Evolutionary conservation across 2,888 invertebrate genomes (phyloP), one percentile per base, ranked within the genome.

Genomic region (Drosophila multiciliata): DNA sequence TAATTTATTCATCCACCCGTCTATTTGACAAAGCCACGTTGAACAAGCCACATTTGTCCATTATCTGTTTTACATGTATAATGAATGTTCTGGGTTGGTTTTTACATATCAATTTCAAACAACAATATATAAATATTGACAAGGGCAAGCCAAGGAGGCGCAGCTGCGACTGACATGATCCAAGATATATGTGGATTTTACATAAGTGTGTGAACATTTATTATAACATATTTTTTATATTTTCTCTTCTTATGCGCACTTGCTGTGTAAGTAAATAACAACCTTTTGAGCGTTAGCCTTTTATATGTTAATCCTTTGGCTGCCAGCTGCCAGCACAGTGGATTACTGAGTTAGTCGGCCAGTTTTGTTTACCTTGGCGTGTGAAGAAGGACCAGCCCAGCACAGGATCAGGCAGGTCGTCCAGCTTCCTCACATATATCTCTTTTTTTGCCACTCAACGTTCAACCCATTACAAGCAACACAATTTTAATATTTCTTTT

Each of bases 41-140:
- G 17, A 33, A 40, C 49, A 60, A 59, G 50, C 36, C 50, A 54
- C 50, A 63, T 42, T 61, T 48, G 52, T 54, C 48, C 55, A 26
- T 23, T 49, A 23, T 54, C 55, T 61, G 63, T 38, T 23, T 35
- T 15, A 11, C 53, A 17, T 66, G 63, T 58, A 63, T 77, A 72
- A 77, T 81, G 77, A 65, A 78, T 77, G 68, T 66, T 72, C 71
- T 62, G 58, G 57, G 71, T 65, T 38, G 61, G 78, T 66, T 67
- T 80, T 66, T 77, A 81, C 81, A 81, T 78, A 78, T 78, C 81
- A 78, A 78, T 74, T 72, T 72, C 67, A 66, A 72, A 87, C 61
- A 89, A 84, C 82, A 89, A 75, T 71, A 74, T 82, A 84, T 78
- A 84, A 87, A 89, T 84, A 89, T 89, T 78, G 88, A 84, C 89